Percentiles rank a stretch among this genome's conserved stretches.
Conservation (phyloP, 2,113 vertebrate genomes). For the Melanerpes aurifrons region DNA sequence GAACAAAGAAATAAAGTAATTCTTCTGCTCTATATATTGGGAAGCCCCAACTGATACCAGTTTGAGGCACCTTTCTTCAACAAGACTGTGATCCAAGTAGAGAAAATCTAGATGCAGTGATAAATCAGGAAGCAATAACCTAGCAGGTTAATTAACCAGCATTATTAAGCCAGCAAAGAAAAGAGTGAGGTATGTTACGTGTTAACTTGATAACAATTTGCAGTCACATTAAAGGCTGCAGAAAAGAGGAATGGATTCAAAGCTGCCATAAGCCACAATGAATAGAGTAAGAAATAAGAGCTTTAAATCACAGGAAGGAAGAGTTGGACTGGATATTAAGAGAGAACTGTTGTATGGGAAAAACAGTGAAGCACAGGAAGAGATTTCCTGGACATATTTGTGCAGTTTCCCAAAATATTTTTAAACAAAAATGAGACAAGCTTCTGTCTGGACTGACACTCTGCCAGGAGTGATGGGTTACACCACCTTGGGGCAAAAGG, state of each 20-base stretch:
- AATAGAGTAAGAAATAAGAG: slow-evolving; percentile 4
- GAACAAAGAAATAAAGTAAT: neutral
- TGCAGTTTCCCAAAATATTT: slow-evolving; percentile 17
- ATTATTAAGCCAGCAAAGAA: neutral
- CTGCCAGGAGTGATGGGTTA: neutral
- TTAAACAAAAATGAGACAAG: slow-evolving; percentile 1
- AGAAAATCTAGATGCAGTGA: neutral
- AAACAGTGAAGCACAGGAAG: neutral
- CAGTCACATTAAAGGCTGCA: neutral
- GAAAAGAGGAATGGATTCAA: slow-evolving; percentile 21
- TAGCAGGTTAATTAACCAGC: slow-evolving; percentile 37
- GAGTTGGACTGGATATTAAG: neutral
- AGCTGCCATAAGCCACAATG: neutral
- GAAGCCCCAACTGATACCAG: neutral
- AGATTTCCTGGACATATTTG: neutral
- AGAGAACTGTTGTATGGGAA: neutral
- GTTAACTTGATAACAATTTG: slow-evolving; percentile 18
- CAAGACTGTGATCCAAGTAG: neutral
- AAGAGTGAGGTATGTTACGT: neutral
- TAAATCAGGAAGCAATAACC: slow-evolving; percentile 35
- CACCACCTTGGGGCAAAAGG: neutral
- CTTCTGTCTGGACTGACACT: neutral
- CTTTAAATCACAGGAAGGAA: slow-evolving; percentile 25
- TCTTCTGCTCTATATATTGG: neutral
- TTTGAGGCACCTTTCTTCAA: neutral